These are phyloP conservation scores for Dreissena polymorpha DNA, from an alignment of 1,140 invertebrate species.

Conservation along the genomic window DNA sequence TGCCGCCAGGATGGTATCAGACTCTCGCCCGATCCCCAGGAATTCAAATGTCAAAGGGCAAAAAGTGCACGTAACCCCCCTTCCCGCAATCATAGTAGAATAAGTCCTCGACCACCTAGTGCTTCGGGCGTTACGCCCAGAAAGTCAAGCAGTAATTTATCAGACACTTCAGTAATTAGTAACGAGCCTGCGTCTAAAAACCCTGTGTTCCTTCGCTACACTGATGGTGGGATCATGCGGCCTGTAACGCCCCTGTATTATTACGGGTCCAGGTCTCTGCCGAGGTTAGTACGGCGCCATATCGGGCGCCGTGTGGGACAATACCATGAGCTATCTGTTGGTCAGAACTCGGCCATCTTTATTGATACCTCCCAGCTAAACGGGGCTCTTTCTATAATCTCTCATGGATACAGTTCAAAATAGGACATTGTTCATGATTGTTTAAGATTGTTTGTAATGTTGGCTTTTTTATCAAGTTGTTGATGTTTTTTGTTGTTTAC, in stretches of 20 bases:
- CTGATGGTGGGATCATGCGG: conserved; percentile 62
- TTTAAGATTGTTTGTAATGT: background rate
- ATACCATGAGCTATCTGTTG: conserved; percentile 61
- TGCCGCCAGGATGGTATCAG: conserved; percentile 71
- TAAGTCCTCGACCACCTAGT: conserved; percentile 59
- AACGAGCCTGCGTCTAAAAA: conserved; percentile 44
- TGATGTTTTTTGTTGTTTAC: too few relatives aligned
- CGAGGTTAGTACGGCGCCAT: conserved; percentile 62
- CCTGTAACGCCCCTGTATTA: conserved; percentile 56
- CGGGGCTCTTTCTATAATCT: conserved; percentile 62
- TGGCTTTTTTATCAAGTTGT: background rate
- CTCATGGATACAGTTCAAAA: conserved; percentile 54
- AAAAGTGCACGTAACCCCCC: conserved; percentile 53
- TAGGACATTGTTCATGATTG: background rate
- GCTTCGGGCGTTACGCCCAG: conserved; percentile 25
- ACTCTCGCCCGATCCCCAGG: conserved; percentile 51
- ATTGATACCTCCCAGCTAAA: conserved; percentile 63
- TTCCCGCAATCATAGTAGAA: conserved; percentile 58
- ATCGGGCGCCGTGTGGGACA: conserved; percentile 60
- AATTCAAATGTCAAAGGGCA: conserved; percentile 22
- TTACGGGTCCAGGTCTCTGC: conserved; percentile 40
- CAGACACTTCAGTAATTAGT: conserved; percentile 1
- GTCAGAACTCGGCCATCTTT: conserved; percentile 56
- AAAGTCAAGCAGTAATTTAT: background rate
- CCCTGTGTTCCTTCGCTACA: conserved; percentile 59